These are phyloP conservation scores for Rynchops niger DNA, from an alignment of 2,113 vertebrate species.

Conservation along the genomic window DNA sequence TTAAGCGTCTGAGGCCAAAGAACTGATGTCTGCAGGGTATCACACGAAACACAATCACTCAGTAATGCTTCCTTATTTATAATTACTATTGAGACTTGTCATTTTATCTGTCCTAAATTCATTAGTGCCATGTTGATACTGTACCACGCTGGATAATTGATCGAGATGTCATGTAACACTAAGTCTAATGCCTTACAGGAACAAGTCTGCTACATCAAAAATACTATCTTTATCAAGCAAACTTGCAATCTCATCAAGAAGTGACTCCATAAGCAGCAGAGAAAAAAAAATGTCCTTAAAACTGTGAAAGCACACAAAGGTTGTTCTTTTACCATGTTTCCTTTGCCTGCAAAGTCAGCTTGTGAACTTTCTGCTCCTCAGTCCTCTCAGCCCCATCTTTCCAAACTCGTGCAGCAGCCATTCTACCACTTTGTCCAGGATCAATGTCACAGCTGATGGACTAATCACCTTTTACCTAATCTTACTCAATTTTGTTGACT, in stretches of 20 bases:
- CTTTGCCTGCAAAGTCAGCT: background rate
- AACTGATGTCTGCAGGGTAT: background rate
- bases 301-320: background rate
- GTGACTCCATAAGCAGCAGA: background rate
- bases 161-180: background rate
- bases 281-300: background rate
- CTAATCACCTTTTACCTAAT: background rate
- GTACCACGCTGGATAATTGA: background rate
- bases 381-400: background rate
- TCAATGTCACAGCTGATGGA: background rate
- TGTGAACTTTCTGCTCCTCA: background rate
- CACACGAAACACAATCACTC: background rate
- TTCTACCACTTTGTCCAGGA: background rate
- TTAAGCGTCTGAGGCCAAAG: background rate
- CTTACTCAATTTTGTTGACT: background rate
- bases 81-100: background rate
- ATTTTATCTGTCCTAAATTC: slow-evolving; percentile 17
- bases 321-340: background rate
- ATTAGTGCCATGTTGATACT: background rate
- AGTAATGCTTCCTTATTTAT: background rate
- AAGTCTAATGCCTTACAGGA: background rate
- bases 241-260: background rate
- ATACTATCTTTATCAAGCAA: background rate
- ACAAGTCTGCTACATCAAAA: background rate
- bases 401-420: background rate